Conservation (phyloP, 2,113 vertebrate species). For the Alligator sinensis region DNA sequence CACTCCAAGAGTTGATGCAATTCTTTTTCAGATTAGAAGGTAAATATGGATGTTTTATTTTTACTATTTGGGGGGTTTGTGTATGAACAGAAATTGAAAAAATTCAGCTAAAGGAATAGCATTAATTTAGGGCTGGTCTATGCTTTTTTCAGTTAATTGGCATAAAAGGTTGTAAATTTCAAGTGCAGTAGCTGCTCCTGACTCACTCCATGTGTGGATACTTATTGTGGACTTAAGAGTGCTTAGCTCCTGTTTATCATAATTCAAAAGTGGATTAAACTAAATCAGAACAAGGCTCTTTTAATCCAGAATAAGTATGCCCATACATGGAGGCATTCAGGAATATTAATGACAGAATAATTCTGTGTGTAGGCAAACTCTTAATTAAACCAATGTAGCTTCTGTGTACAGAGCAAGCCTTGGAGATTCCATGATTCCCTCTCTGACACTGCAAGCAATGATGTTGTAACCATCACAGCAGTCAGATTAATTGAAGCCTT, state of each 20-base stretch:
- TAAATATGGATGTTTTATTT: conserved; percentile 39
- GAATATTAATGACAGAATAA: neutral
- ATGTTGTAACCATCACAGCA: neutral
- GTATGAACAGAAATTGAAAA: conserved; percentile 1
- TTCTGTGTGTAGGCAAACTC: neutral
- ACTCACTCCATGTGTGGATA: conserved; percentile 37
- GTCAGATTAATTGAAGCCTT: neutral
- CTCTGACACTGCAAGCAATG: neutral
- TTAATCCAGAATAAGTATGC: neutral
- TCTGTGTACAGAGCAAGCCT: neutral
- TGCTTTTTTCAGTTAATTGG: conserved; percentile 50
- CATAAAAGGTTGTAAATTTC: conserved; percentile 44
- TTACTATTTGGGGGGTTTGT: conserved; percentile 52
- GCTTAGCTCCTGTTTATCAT: conserved; percentile 25
- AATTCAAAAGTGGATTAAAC: neutral
- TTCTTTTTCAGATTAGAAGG: conserved; percentile 33
- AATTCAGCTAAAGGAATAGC: conserved; percentile 37
- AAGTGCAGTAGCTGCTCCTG: conserved; percentile 27
- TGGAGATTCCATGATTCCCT: neutral
- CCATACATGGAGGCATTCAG: neutral
- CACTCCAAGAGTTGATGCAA: conserved; percentile 22
- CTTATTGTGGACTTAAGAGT: conserved; percentile 18
- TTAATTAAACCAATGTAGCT: neutral
- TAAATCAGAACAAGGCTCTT: neutral
- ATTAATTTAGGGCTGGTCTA: conserved; percentile 58